Base-by-base conservation (phyloP, 1,140 invertebrate species). In the Anastrepha obliqua region DNA sequence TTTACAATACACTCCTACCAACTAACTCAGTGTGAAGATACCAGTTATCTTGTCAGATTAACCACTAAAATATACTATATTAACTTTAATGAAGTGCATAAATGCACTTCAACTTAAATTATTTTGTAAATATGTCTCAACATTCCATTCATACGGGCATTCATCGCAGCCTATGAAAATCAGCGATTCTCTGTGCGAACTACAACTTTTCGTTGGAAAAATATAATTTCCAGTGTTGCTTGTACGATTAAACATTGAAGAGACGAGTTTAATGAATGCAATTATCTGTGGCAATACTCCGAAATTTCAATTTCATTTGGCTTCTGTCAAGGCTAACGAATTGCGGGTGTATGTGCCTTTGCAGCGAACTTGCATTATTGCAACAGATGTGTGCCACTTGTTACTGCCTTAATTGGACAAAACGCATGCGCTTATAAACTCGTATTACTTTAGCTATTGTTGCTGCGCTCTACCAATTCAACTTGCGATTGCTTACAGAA, bases 321-420 rank as follows among this genome's bases (percentile, higher is more conserved):
- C 64, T 67, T 4, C 11, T 62, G 44, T 51, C 70, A 78, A 78
- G 51, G 44, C 70, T 13, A 78, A 78, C 8, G 44, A 42, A 55
- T 15, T 20, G 74, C 74, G 74, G 74, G 74, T 81, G 74, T 81
- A 81, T 7, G 47, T n/a, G 74, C 74, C 74, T 58, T 51, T 47
- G 47, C 74, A 81, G n/a, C 44, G 20, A 6, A 81, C 55, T 85
- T 87, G 58, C 60, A 87, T 85, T 9, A 90, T 90, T 91, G 90
- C 88, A 89, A 87, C 88, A 86, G 74, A 86, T 90, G 89, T 92
- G 89, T 91, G 91, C 89, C 91, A 92, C 87, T 92, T 92, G 90
- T 87, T 89, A 88, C 87, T 89, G 89, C 91, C 91, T 91, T 91
- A 90, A 91, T 91, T 86, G 89, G 91, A 13, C 47, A 87, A 67